These are phyloP conservation scores for Ephialtes manifestator DNA, from an alignment of 2,888 invertebrate species.

Conservation along the genomic window DNA sequence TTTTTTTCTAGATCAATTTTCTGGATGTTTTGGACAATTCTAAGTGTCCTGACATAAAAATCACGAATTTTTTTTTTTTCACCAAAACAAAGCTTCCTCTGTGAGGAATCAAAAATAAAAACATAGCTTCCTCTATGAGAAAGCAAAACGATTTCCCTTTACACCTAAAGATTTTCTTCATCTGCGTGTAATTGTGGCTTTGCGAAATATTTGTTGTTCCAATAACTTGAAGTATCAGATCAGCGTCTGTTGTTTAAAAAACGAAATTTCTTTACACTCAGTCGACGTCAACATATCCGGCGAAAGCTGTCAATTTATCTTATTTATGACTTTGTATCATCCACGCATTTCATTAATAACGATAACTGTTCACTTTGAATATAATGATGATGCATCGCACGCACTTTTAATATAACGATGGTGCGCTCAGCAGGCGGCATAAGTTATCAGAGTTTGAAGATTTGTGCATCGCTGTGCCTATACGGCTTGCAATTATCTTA, in stretches of 20 bases:
- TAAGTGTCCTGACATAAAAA: too few relatives aligned
- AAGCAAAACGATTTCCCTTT: too few relatives aligned
- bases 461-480: neutral
- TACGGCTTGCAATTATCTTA: neutral
- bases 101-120: too few relatives aligned
- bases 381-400: conserved; percentile 17
- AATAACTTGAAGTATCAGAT: neutral
- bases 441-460: neutral
- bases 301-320: conserved; percentile 28
- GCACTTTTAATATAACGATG: conserved; percentile 27
- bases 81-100: too few relatives aligned
- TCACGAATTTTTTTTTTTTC: too few relatives aligned
- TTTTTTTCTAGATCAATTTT: too few relatives aligned
- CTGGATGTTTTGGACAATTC: too few relatives aligned
- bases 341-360: conserved; percentile 27
- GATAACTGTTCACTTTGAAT: conserved; percentile 48
- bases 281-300: neutral
- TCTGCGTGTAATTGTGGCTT: neutral
- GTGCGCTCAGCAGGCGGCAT: neutral
- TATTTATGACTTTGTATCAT: conserved; percentile 32
- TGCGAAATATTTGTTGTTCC: neutral
- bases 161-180: neutral
- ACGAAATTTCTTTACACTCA: neutral
- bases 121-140: too few relatives aligned
- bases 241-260: neutral